Conservation (phyloP, 2,888 invertebrate genomes). For the Megamerina dolium region DNA sequence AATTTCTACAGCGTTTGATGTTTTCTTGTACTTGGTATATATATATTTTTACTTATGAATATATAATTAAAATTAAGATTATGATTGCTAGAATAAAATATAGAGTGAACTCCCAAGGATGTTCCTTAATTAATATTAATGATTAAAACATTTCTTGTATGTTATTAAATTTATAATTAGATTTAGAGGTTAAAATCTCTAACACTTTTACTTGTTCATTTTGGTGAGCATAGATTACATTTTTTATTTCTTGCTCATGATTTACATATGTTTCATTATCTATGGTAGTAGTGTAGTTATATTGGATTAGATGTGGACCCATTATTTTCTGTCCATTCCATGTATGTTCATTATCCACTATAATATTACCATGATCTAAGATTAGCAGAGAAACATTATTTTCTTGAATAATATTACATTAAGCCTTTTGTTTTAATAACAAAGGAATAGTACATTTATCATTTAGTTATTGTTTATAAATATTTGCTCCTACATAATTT, state of each 20-base stretch:
- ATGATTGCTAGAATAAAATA: too few relatives aligned
- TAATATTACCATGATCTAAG: too few relatives aligned
- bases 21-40: too few relatives aligned
- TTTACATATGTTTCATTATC: too few relatives aligned
- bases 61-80: too few relatives aligned
- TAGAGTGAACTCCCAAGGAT: too few relatives aligned
- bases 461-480: constrained; percentile 9
- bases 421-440: constrained; percentile 6
- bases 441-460: constrained; percentile 8
- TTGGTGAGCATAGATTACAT: too few relatives aligned
- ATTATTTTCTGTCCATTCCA: constrained; percentile 7
- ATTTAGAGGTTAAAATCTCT: background rate
- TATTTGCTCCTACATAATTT: constrained; percentile 2
- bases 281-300: too few relatives aligned
- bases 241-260: too few relatives aligned
- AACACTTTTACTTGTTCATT: constrained; percentile 1
- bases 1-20: too few relatives aligned
- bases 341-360: too few relatives aligned
- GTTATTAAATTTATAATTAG: constrained; percentile 2
- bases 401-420: constrained; percentile 9
- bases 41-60: too few relatives aligned
- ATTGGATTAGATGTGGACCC: constrained; percentile 7
- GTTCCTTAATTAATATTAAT: constrained; percentile 2
- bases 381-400: constrained; percentile 5
- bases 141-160: constrained; percentile 8